Evolutionary conservation across 2,797 vertebrate genomes (phyloP).

Genomic region (Halcyon smyrnensis): DNA sequence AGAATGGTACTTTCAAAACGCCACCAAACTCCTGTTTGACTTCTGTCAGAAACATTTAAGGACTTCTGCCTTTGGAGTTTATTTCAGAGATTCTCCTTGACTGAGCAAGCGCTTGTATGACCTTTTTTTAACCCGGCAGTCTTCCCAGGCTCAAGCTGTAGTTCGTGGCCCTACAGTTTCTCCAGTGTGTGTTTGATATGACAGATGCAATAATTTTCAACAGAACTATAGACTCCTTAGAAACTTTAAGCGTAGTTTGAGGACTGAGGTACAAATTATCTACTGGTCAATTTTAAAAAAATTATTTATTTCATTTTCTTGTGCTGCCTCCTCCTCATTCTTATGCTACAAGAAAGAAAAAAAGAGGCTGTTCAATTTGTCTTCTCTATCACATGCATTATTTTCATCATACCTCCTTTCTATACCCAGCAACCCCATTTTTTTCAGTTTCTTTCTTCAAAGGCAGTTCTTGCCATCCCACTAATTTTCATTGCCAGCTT

Average conservation of each 20-base stretch:
- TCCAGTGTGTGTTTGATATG: background rate
- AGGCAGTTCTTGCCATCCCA: background rate
- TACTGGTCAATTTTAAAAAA: background rate
- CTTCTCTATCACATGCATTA: background rate
- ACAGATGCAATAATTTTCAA: background rate
- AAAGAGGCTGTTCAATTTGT: background rate
- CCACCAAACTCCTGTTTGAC: background rate
- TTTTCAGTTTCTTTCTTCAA: constrained; percentile 18
- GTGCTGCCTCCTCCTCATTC: background rate
- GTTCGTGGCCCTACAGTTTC: background rate
- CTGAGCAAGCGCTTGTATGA: background rate
- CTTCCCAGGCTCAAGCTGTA: background rate
- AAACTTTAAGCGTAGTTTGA: background rate
- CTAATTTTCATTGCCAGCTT: background rate
- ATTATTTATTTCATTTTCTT: background rate
- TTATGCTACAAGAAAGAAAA: background rate
- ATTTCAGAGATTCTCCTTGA: background rate
- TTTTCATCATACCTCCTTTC: background rate
- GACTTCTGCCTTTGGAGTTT: background rate
- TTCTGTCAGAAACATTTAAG: background rate
- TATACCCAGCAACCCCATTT: background rate
- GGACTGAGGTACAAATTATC: background rate
- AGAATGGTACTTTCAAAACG: background rate
- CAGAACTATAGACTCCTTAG: background rate
- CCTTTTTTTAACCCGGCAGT: background rate